Percentiles rank a stretch among this genome's conserved stretches.
These are phyloP conservation scores for Linurgus olivaceus DNA, from an alignment of 2,797 vertebrate species.

Conservation along the genomic window DNA sequence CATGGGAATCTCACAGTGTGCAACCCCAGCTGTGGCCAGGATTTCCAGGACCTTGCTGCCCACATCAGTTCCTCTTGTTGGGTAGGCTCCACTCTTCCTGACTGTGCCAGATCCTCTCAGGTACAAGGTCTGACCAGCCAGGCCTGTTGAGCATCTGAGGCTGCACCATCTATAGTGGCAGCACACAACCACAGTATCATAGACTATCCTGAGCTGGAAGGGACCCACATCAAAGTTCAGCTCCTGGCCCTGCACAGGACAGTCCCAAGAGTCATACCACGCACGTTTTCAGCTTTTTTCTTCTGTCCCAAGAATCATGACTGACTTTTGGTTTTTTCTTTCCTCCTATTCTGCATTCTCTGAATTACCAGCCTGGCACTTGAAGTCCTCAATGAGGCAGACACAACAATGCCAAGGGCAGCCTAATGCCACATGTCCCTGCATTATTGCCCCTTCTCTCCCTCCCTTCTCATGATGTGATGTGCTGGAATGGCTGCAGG, in stretches of 20 bases:
- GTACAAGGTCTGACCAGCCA: not conserved
- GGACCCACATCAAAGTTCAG: not conserved
- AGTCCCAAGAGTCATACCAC: not conserved
- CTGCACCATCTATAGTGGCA: fast-evolving
- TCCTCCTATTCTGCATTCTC: not conserved
- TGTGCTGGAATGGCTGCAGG: not conserved
- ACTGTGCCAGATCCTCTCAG: not conserved
- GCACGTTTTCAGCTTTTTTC: not conserved
- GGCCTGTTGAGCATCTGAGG: not conserved
- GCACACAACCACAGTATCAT: not conserved
- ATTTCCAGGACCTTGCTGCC: not conserved
- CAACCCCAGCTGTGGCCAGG: not conserved
- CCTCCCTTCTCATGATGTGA: not conserved
- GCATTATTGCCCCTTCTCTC: not conserved
- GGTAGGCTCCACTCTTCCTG: not conserved
- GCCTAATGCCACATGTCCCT: not conserved
- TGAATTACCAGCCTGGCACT: not conserved
- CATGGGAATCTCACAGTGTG: not conserved
- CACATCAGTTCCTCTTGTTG: not conserved
- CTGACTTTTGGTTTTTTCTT: not conserved
- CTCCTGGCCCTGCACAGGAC: not conserved
- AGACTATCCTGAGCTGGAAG: not conserved
- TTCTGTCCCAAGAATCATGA: not conserved
- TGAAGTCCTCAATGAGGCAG: not conserved
- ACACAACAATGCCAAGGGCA: not conserved